Percentiles rank a stretch among this genome's conserved stretches.
Evolutionary conservation across 2,113 vertebrate species (phyloP).

Genomic region (Centropristis striata): DNA sequence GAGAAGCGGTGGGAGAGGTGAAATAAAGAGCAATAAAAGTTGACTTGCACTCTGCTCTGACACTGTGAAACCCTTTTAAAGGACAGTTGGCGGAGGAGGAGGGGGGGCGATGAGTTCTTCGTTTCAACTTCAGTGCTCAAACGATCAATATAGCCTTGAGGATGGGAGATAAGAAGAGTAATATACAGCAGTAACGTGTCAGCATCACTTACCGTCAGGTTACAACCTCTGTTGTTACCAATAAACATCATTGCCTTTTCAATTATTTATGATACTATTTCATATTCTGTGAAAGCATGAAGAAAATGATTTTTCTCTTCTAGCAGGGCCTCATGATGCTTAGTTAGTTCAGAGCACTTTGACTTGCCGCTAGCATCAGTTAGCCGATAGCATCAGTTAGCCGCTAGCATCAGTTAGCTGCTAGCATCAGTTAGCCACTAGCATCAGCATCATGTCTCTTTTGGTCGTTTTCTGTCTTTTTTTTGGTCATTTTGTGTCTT

Average conservation of each 20-base stretch:
- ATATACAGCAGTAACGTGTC: constrained; percentile 46
- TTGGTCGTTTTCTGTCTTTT: too few species aligned
- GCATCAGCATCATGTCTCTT: too few species aligned
- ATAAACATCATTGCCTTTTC: constrained; percentile 40
- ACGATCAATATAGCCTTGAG: constrained; percentile 39
- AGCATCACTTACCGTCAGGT: constrained; percentile 55
- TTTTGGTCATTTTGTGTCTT: too few species aligned
- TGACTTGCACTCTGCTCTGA: constrained; percentile 15
- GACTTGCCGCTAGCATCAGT: too few species aligned
- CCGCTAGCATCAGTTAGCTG: too few species aligned
- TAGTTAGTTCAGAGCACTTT: background rate
- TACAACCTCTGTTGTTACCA: constrained; percentile 42
- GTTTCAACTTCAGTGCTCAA: constrained; percentile 46
- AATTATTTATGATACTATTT: constrained; percentile 38
- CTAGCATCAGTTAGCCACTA: too few species aligned
- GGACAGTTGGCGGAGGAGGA: constrained; percentile 12
- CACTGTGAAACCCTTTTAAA: constrained; percentile 20
- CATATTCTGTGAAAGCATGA: constrained; percentile 18
- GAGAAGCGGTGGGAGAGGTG: background rate
- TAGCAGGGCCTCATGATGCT: background rate
- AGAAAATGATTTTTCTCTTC: background rate
- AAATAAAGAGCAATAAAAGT: constrained; percentile 35
- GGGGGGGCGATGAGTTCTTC: background rate
- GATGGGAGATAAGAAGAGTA: constrained; percentile 45
- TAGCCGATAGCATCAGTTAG: too few species aligned